A percentile compares a stretch with the other conserved stretches of the same genome.
Conservation (phyloP, 2,113 vertebrate species). For the Peromyscus leucopus region DNA sequence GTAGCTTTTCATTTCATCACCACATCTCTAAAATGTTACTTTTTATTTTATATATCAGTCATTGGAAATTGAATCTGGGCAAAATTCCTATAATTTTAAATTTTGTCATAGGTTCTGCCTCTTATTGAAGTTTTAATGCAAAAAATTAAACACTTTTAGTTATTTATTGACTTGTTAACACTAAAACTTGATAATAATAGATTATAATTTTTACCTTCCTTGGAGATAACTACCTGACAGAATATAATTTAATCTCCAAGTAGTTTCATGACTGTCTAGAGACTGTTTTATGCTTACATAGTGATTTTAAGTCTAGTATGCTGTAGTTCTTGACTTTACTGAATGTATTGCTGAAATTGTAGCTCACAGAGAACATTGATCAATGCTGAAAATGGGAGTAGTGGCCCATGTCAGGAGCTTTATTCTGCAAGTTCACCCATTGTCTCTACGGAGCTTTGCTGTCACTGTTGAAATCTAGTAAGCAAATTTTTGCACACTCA, state of each 20-base stretch:
- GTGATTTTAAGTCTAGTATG: neutral
- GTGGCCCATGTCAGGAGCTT: neutral
- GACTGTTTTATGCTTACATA: neutral
- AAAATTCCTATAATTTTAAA: neutral
- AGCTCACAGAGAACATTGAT: neutral
- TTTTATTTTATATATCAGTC: neutral
- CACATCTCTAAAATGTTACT: neutral
- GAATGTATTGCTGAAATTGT: neutral
- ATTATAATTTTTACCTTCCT: neutral
- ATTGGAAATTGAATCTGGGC: slow-evolving; percentile 7
- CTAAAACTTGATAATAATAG: neutral
- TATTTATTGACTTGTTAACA: neutral
- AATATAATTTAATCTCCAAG: neutral
- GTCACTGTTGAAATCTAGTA: neutral
- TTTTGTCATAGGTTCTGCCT: neutral
- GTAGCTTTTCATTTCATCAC: neutral
- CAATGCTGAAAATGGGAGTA: neutral
- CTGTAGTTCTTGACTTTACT: neutral
- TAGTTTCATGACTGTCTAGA: neutral
- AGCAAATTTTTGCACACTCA: neutral
- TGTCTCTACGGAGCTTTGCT: neutral
- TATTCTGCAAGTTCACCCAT: neutral
- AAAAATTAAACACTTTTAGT: neutral
- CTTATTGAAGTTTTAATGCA: neutral
- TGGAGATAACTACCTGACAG: neutral